These are phyloP conservation scores for Harpagus bidentatus DNA, from an alignment of 2,113 vertebrate genomes.

Conservation along the genomic window DNA sequence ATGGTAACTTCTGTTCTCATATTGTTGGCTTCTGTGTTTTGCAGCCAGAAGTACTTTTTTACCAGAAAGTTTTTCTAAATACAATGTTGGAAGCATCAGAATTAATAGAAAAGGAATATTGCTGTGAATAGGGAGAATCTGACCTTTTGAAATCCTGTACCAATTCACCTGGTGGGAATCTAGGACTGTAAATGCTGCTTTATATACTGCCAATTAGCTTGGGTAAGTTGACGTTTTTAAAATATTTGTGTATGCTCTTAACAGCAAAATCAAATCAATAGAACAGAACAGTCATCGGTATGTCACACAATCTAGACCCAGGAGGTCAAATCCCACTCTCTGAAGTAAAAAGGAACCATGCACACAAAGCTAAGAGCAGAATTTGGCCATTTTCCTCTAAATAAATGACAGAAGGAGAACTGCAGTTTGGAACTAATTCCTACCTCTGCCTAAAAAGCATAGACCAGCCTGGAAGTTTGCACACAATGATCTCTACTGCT, in stretches of 20 bases:
- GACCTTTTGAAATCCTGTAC: neutral
- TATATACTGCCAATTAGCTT: neutral
- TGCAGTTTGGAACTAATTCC: constrained; percentile 35
- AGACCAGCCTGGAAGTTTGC: constrained; percentile 34
- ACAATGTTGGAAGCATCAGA: neutral
- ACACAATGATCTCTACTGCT: constrained; percentile 67
- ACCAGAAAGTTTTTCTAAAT: neutral
- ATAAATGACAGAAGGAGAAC: neutral
- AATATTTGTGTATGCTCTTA: neutral
- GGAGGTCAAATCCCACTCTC: constrained; percentile 44
- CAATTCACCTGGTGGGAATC: neutral
- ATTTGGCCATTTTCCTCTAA: neutral
- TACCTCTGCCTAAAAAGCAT: constrained; percentile 5
- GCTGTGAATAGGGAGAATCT: neutral
- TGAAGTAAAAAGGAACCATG: neutral
- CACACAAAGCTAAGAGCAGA: constrained; percentile 30
- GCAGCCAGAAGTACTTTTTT: neutral
- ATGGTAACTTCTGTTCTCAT: neutral
- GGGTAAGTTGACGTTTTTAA: neutral
- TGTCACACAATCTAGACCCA: constrained; percentile 35
- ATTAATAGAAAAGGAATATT: neutral
- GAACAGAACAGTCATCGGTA: constrained; percentile 53
- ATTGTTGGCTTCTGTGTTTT: neutral
- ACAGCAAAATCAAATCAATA: neutral
- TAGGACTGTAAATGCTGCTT: neutral